phyloP scores from a whole-genome alignment of 2,113 vertebrate species.

The Leptobrachium leishanense region DNA sequence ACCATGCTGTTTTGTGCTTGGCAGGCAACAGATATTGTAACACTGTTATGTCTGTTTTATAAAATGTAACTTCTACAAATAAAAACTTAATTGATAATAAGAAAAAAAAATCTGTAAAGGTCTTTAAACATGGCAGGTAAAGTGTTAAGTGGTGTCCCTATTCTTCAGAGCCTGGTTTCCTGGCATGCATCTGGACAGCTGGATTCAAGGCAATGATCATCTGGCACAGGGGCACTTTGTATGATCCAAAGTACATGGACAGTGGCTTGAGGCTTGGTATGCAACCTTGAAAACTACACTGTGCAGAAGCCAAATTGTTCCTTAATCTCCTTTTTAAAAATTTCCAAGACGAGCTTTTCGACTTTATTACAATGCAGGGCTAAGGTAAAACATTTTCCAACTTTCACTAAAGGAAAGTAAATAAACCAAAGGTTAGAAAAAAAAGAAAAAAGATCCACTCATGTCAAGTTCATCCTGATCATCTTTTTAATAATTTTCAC shows the following conservation, averaged over 20 bases:
- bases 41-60: too few relatives aligned
- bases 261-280: conserved; percentile 31
- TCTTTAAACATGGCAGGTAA: neutral
- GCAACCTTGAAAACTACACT: conserved; percentile 25
- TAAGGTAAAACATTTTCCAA: neutral
- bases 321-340: conserved; percentile 4
- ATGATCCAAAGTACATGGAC: conserved; percentile 17
- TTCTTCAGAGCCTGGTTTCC: neutral
- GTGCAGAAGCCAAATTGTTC: conserved; percentile 33
- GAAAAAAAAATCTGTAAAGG: too few relatives aligned
- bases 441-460: too few relatives aligned
- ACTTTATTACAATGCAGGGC: neutral
- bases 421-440: too few relatives aligned
- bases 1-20: too few relatives aligned
- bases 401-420: too few relatives aligned
- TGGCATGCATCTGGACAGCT: conserved; percentile 19
- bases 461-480: too few relatives aligned
- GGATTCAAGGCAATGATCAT: conserved; percentile 35
- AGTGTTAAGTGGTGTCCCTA: neutral
- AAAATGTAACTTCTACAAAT: too few relatives aligned
- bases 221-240: conserved; percentile 13
- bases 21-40: too few relatives aligned
- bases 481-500: too few relatives aligned
- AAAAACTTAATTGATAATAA: too few relatives aligned
- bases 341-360: neutral